Evolutionary conservation across 2,888 invertebrate species (phyloP).

Genomic region (Phlogophora meticulosa): DNA sequence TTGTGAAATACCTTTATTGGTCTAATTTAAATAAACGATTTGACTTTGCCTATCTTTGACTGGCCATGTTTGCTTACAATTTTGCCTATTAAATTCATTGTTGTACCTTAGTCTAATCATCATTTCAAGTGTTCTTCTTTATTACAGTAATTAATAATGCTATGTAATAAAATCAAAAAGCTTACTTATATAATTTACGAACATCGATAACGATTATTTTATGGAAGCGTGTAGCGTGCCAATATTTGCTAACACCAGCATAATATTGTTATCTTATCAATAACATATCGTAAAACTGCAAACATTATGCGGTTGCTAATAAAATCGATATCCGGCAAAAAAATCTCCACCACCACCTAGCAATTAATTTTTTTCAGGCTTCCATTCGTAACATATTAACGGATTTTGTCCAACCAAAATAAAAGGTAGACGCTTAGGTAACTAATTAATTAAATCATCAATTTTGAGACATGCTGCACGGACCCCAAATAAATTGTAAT

Average conservation of each 20-base stretch:
- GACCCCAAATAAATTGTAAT: no score
- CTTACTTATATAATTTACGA: conserved; percentile 10
- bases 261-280: conserved; percentile 48
- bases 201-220: conserved; percentile 13
- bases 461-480: no score
- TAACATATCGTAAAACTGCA: conserved; percentile 31
- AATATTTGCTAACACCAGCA: conserved; percentile 32
- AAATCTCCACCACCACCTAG: neutral
- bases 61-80: no score
- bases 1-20: no score
- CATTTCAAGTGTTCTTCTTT: neutral
- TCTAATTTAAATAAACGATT: no score
- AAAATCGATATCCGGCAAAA: conserved; percentile 11
- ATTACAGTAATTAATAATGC: neutral
- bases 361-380: neutral
- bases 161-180: conserved; percentile 17
- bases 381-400: conserved; percentile 1
- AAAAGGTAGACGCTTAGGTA: neutral
- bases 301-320: conserved; percentile 27
- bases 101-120: no score
- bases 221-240: conserved; percentile 7
- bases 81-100: neutral
- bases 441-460: neutral
- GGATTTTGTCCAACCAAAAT: neutral
- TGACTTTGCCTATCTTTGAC: no score